Conservation (phyloP, 2,888 invertebrate genomes). For the Mesochorus sp. region DNA sequence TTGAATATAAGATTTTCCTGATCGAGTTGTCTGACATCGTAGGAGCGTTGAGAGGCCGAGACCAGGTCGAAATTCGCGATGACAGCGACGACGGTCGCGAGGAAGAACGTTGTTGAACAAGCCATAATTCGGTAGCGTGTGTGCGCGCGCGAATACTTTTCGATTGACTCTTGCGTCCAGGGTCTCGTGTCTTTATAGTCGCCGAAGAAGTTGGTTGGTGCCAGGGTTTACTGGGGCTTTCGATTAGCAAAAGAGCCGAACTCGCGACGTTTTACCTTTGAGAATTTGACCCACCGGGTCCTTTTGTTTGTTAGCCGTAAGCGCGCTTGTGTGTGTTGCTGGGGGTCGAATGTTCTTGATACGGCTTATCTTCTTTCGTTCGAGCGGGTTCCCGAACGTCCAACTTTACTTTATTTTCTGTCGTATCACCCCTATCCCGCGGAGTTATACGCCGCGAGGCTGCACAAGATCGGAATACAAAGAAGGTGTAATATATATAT, state of each 20-base stretch:
- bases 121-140: constrained; percentile 43
- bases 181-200: constrained; percentile 43
- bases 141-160: constrained; percentile 22
- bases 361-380: constrained; percentile 53
- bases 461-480: constrained; percentile 55
- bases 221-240: too few species aligned
- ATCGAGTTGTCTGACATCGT: constrained; percentile 68
- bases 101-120: constrained; percentile 15
- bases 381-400: constrained; percentile 32
- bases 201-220: constrained; percentile 6
- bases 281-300: not conserved
- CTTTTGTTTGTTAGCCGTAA: not conserved
- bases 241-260: constrained; percentile 8
- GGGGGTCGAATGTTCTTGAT: constrained; percentile 38
- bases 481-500: constrained; percentile 20
- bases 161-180: constrained; percentile 37
- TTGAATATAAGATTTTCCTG: constrained; percentile 68
- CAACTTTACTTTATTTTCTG: constrained; percentile 24
- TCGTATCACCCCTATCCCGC: constrained; percentile 54
- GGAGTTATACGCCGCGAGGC: constrained; percentile 30
- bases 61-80: constrained; percentile 37
- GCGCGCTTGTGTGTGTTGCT: constrained; percentile 6
- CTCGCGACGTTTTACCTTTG: not conserved
- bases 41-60: constrained; percentile 45
- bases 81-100: constrained; percentile 24